A percentile compares a stretch with the other conserved stretches of the same genome.
phyloP scores from a whole-genome alignment of 1,140 invertebrate species.

The Acromyrmex heyeri region DNA sequence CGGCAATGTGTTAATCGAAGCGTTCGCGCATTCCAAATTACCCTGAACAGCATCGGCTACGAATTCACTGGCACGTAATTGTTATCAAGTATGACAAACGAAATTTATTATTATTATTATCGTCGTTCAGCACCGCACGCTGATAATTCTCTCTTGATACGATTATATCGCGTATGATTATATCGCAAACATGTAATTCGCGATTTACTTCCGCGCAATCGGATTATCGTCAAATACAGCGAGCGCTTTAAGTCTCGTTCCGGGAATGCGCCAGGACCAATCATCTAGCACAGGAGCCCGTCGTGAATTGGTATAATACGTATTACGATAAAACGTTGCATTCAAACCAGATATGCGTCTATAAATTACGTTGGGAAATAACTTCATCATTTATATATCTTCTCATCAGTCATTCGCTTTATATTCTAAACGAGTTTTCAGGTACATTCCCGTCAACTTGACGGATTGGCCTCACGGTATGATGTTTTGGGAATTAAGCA shows the following conservation, averaged over 20 bases:
- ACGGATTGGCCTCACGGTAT: conserved; percentile 60
- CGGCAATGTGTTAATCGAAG: conserved; percentile 58
- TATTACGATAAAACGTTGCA: conserved; percentile 67
- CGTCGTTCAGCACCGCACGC: neutral
- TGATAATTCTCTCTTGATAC: conserved; percentile 20
- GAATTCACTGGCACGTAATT: conserved; percentile 45
- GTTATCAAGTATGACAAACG: conserved; percentile 51
- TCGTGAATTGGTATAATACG: neutral
- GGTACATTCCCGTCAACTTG: conserved; percentile 58
- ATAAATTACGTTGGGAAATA: conserved; percentile 63
- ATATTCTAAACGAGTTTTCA: conserved; percentile 32
- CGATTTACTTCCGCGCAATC: conserved; percentile 34
- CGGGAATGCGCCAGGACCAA: no score
- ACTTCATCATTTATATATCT: conserved; percentile 18
- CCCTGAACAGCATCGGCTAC: conserved; percentile 32
- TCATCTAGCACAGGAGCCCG: conserved; percentile 2
- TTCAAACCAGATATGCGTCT: conserved; percentile 64
- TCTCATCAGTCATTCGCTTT: conserved; percentile 67
- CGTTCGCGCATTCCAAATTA: conserved; percentile 51
- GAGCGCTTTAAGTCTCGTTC: conserved; percentile 21
- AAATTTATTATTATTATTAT: conserved; percentile 54
- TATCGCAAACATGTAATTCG: conserved; percentile 32
- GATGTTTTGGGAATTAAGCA: conserved; percentile 49
- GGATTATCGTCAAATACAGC: conserved; percentile 2
- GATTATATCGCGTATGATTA: conserved; percentile 40